Conservation (phyloP, 2,797 vertebrate species). For the Adelosebastes latens region DNA sequence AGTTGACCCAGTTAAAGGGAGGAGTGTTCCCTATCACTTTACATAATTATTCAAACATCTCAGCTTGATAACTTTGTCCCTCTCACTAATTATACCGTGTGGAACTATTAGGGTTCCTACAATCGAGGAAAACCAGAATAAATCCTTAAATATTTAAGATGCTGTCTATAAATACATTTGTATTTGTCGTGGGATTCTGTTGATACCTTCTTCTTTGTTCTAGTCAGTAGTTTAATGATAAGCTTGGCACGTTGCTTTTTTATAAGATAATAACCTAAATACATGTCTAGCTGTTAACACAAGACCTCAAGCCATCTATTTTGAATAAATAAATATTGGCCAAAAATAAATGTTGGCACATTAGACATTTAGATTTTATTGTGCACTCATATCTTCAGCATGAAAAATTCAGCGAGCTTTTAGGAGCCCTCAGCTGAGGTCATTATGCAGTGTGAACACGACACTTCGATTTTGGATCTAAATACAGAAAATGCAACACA, state of each 20-base stretch:
- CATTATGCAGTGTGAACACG: not conserved
- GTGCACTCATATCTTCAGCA: constrained; percentile 11
- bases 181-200: not conserved
- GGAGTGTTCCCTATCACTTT: not conserved
- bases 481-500: not conserved
- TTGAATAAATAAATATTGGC: not conserved
- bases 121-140: not conserved
- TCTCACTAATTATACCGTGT: not conserved
- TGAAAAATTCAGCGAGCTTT: not conserved
- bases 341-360: not conserved
- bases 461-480: not conserved
- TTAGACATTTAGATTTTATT: not conserved
- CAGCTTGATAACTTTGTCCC: not conserved
- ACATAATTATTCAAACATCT: constrained; percentile 10
- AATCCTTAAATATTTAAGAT: not conserved
- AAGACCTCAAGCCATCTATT: not conserved
- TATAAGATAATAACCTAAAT: not conserved
- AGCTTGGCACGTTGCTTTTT: not conserved
- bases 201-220: not conserved
- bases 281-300: not conserved
- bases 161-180: not conserved
- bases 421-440: not conserved
- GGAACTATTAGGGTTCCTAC: not conserved
- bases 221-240: not conserved
- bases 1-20: not conserved